Evolutionary conservation across 2,888 invertebrate genomes (phyloP).

Genomic region (Drosophila colorata): DNA sequence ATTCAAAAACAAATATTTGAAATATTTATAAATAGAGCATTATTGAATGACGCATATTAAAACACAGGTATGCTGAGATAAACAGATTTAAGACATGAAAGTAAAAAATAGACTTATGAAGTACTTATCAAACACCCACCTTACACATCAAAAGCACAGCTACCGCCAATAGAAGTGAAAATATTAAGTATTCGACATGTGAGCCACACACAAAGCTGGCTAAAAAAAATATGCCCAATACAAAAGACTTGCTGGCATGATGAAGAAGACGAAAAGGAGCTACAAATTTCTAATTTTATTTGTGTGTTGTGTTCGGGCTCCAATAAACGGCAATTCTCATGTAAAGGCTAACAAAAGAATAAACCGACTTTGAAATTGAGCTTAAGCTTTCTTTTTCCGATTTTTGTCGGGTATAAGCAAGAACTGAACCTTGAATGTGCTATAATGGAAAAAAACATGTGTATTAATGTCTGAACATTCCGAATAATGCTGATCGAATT

Average conservation of each 20-base stretch:
- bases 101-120: constrained; percentile 10
- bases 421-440: not conserved
- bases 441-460: not conserved
- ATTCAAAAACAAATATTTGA: constrained; percentile 10
- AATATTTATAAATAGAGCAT: constrained; percentile 8
- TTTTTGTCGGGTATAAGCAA: not conserved
- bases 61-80: constrained; percentile 25
- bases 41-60: constrained; percentile 41
- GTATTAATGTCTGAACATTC: too few species aligned
- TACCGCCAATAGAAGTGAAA: constrained; percentile 6
- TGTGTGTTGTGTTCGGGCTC: constrained; percentile 9
- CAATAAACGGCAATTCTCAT: constrained; percentile 11
- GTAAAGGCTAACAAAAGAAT: constrained; percentile 24
- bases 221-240: constrained; percentile 7
- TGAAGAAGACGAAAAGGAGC: not conserved
- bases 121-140: constrained; percentile 10
- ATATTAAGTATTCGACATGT: constrained; percentile 46
- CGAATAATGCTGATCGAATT: too few species aligned
- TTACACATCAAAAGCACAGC: constrained; percentile 13
- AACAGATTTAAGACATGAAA: constrained; percentile 43
- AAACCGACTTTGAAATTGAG: constrained; percentile 46
- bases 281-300: constrained; percentile 19
- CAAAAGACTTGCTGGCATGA: constrained; percentile 5
- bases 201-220: constrained; percentile 3
- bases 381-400: not conserved